A percentile compares a stretch with the other conserved stretches of the same genome.
Conservation (phyloP, 2,113 vertebrate genomes). For the Ptychochromis oligacanthus region DNA sequence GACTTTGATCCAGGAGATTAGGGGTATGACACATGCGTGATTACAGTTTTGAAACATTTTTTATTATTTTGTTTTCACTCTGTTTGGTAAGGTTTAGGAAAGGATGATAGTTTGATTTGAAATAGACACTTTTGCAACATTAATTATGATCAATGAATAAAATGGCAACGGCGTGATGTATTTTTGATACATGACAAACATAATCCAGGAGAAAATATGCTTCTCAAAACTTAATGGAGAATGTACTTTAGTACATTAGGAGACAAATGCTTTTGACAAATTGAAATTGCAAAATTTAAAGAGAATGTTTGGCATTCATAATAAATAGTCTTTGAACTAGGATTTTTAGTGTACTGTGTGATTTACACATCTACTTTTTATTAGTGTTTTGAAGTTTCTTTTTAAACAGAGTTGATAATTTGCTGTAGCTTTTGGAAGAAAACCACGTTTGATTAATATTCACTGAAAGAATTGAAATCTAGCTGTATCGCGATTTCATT, state of each 20-base stretch:
- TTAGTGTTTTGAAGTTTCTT: not conserved
- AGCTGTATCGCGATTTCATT: not conserved
- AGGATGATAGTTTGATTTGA: no score
- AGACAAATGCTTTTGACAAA: not conserved
- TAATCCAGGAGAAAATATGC: not conserved
- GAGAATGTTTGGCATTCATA: not conserved
- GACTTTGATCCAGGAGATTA: no score
- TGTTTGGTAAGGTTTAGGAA: no score
- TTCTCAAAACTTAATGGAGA: not conserved
- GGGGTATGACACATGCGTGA: no score
- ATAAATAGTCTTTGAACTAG: not conserved
- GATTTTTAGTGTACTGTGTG: not conserved
- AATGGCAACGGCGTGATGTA: not conserved
- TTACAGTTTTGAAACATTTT: no score
- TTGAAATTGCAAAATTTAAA: not conserved
- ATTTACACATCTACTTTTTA: not conserved
- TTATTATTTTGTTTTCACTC: no score
- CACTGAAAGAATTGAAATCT: not conserved
- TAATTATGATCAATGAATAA: not conserved
- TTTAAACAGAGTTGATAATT: not conserved
- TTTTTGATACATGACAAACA: no score
- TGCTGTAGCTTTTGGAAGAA: not conserved
- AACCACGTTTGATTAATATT: not conserved
- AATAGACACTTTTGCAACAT: no score
- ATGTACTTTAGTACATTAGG: not conserved